Base-by-base conservation (phyloP, 2,888 invertebrate species). In the Epistrophe eligans region DNA sequence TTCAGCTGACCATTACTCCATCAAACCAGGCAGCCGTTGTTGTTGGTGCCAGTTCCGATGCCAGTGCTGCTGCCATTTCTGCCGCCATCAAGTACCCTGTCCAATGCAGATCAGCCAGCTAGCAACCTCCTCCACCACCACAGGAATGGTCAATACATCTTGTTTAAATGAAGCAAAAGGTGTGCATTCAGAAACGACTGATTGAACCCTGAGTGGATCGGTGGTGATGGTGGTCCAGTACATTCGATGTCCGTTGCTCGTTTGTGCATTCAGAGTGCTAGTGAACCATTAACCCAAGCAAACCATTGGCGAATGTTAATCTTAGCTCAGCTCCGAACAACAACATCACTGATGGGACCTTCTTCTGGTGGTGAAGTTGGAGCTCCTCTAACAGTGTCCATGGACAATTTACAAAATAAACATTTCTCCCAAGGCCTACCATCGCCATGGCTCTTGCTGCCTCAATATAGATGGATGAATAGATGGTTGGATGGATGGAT, bases 391-490 rank as follows among this genome's bases (percentile, higher is more conserved):
- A 87, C 87, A 79, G 79, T 87, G 83, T 87, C 76, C 76, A 83
- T 70, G 79, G 79, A 87, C 79, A 87, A 87, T 87, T 87, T 87
- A 87, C 87, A 83, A 87, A 83, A 87, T 83, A 79, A 83, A 87
- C 87, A 87, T 79, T 87, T 87, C 74, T 71, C 87, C 83, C 71
- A 66, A 82, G 83, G 79, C 82, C 70, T 71, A 66, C 62, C 64
- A 71, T 64, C 38, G 24, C 24, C 3, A n/a, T n/a, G n/a, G 71
- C 50, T 57, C 70, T 77, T 8, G 50, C 48, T 60, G 35, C 52
- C 32, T 57, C n/a, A 52, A 50, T 24, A 40, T 24, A 40, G 83
- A 83, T 17, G 55, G 73, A 60, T 72, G 76, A 50, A 70, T 48
- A 45, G 19, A 67, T 48, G 55, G 45, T 57, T 40, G 57, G 57